phyloP scores from a whole-genome alignment of 2,113 vertebrate species.

The Hypanus sabinus region DNA sequence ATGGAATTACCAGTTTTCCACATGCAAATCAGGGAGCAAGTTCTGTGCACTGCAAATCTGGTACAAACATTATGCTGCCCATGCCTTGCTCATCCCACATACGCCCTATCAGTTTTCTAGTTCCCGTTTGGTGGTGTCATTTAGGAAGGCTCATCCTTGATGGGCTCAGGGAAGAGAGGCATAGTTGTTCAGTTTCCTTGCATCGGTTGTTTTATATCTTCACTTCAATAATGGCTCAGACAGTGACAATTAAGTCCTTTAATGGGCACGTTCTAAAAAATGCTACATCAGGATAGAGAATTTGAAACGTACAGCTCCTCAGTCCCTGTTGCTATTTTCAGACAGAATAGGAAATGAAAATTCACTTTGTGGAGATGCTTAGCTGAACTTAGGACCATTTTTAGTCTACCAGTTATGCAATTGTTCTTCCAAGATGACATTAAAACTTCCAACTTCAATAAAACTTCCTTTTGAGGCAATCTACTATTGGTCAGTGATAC shows the following conservation, averaged over 20 bases:
- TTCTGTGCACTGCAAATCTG: too few relatives aligned
- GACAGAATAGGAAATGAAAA: not conserved
- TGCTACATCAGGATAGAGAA: not conserved
- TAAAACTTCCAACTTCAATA: too few relatives aligned
- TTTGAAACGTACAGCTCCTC: not conserved
- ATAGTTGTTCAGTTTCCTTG: not conserved
- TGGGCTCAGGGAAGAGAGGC: not conserved
- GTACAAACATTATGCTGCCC: too few relatives aligned
- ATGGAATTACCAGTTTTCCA: too few relatives aligned
- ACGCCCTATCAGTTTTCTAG: too few relatives aligned
- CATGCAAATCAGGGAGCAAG: too few relatives aligned
- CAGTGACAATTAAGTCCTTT: not conserved
- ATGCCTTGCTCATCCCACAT: too few relatives aligned
- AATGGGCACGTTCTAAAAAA: not conserved
- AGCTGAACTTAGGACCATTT: not conserved
- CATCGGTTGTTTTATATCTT: not conserved
- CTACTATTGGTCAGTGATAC: not conserved
- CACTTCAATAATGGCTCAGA: not conserved
- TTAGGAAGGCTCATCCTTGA: not conserved
- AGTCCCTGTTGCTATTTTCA: not conserved
- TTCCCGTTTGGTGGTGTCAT: not conserved
- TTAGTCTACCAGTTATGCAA: not conserved
- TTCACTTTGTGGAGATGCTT: not conserved
- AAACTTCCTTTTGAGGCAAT: too few relatives aligned
- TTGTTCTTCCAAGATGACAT: not conserved